Percentiles rank a stretch among this genome's conserved stretches.
Conservation (phyloP, 2,888 invertebrate genomes). For the Hololepta plana region DNA sequence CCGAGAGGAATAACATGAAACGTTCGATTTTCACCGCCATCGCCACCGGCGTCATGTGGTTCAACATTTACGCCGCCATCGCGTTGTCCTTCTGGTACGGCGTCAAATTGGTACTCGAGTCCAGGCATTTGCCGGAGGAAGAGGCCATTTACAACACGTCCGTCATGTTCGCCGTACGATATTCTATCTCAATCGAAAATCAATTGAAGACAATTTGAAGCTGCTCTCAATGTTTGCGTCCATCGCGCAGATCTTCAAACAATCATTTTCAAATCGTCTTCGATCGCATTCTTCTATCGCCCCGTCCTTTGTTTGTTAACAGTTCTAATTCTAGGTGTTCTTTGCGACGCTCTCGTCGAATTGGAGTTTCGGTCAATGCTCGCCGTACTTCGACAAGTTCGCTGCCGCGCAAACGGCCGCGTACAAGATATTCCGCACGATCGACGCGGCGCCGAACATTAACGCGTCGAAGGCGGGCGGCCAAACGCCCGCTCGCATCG, state of each 20-base stretch:
- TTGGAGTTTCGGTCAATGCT: slow-evolving; percentile 64
- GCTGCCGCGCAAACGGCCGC: slow-evolving; percentile 66
- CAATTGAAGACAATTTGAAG: no score
- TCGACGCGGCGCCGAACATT: slow-evolving; percentile 58
- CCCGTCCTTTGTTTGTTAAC: slow-evolving; percentile 8
- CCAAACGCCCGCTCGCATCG: slow-evolving; percentile 31
- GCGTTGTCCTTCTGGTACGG: slow-evolving; percentile 76
- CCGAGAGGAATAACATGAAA: slow-evolving; percentile 48
- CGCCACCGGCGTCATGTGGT: slow-evolving; percentile 54
- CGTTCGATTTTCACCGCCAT: slow-evolving; percentile 47
- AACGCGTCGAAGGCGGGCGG: slow-evolving; percentile 50
- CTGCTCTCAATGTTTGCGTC: no score
- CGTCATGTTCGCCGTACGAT: no score
- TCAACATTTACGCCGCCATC: slow-evolving; percentile 58
- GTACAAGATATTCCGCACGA: slow-evolving; percentile 55
- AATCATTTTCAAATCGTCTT: no score
- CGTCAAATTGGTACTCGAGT: slow-evolving; percentile 40
- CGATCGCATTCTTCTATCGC: no score
- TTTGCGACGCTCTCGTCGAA: slow-evolving; percentile 58
- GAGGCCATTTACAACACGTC: no score
- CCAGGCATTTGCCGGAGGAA: slow-evolving; percentile 20
- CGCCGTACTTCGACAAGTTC: slow-evolving; percentile 66
- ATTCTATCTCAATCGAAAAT: no score
- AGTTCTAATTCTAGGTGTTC: slow-evolving; percentile 60
- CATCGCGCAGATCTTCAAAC: no score